phyloP scores from a whole-genome alignment of 2,888 invertebrate species.

The Malthinus seriepunctatus region DNA sequence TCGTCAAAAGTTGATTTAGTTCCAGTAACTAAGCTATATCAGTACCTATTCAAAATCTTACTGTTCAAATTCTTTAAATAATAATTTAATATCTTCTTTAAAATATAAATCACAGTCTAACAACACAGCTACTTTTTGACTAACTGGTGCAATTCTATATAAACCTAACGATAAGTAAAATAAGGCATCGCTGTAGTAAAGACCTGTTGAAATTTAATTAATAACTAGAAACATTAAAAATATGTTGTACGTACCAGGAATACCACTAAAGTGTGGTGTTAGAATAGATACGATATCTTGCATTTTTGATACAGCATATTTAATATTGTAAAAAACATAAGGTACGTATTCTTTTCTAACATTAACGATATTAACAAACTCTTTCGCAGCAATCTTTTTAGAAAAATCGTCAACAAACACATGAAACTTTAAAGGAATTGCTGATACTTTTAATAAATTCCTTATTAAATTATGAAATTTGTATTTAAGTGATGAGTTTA shows the following conservation, averaged over 20 bases:
- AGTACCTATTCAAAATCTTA: slow-evolving; percentile 40
- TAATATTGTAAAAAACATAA: slow-evolving; percentile 64
- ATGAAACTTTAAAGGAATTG: slow-evolving; percentile 61
- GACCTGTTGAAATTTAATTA: slow-evolving; percentile 51
- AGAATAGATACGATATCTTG: slow-evolving; percentile 67
- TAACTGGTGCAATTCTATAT: slow-evolving; percentile 66
- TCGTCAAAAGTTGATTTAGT: slow-evolving; percentile 58
- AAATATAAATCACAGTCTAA: slow-evolving; percentile 80
- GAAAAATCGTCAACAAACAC: slow-evolving; percentile 66
- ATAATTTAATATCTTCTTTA: slow-evolving; percentile 65
- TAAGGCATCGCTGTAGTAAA: slow-evolving; percentile 77
- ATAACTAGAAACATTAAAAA: not conserved
- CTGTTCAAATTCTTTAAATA: slow-evolving; percentile 69
- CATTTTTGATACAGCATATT: slow-evolving; percentile 61
- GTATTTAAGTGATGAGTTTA: slow-evolving; percentile 56
- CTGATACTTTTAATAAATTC: slow-evolving; percentile 57
- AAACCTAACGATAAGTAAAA: slow-evolving; percentile 78
- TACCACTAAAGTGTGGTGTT: slow-evolving; percentile 72
- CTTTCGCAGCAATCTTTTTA: slow-evolving; percentile 57
- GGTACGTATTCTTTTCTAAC: slow-evolving; percentile 50
- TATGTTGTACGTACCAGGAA: slow-evolving; percentile 57
- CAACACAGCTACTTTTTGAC: slow-evolving; percentile 67
- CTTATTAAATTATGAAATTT: slow-evolving; percentile 59
- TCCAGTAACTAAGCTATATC: not conserved
- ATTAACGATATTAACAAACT: slow-evolving; percentile 40